Evolutionary conservation across 1,140 invertebrate species (phyloP), one percentile per base, ranked within the genome.

Genomic region (Zaprionus gabonicus): DNA sequence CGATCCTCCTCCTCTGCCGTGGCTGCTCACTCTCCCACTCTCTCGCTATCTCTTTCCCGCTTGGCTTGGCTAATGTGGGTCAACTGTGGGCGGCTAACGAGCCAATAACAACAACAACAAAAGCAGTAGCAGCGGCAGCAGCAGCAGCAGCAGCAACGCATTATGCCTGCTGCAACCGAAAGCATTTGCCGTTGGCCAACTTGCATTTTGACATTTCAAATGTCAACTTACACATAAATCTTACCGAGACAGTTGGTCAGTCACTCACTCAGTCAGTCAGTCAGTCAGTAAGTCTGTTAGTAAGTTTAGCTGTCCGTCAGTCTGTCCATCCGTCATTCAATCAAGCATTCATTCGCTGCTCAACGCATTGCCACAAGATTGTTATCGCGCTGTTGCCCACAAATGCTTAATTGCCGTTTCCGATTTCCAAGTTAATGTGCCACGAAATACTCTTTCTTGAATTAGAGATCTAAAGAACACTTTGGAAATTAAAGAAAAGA

Each of bases 1-100:
- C 84, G 74, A 63, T 71, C 44, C 49, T 44, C 46, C 46, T 20
- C 46, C 10, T 17, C 46, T 5, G 46, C 17, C 2, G 17, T n/a
- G 12, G 15, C 15, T 17, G n/a, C 31, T 23, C 55, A 57, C 53
- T 58, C 58, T 46, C 28, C 59, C 31, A 36, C 31, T 53, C 38
- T 44, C 65, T 69, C 53, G 36, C 34, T 63, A 34, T 67, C 46
- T 10, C 56, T 58, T 31, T 57, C 41, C 57, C 51, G 41, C 23
- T 34, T 67, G 66, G 34, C 28, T 55, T 51, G 10, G 25, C 25
- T 53, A 71, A 90, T 82, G 57, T 90, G 68, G 85, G 76, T 70
- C 86, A 85, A 49, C 72, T 64, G 85, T 90, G 85, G 84, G 84
- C 84, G 84, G 67, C 72, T 90, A 88, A 88, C 84, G 74, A 84